Percentiles rank a stretch among this genome's conserved stretches.
phyloP scores from a whole-genome alignment of 1,140 invertebrate species.

The Aphelinus atriplicis region DNA sequence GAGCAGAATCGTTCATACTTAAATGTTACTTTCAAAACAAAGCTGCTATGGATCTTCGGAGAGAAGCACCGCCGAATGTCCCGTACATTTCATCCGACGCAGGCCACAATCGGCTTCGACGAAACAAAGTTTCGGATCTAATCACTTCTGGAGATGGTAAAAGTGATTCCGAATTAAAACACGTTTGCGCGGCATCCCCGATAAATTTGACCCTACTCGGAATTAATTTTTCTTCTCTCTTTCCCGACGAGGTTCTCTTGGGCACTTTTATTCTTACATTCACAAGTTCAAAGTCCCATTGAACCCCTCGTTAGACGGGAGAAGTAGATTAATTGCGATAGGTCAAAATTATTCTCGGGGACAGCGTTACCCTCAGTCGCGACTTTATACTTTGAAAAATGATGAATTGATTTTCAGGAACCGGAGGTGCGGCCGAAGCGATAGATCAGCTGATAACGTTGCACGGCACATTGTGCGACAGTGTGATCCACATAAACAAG shows the following conservation, averaged over 20 bases:
- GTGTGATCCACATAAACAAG: constrained; percentile 54
- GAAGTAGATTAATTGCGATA: too few species aligned
- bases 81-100: constrained; percentile 3
- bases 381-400: too few species aligned
- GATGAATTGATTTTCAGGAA: constrained; percentile 5
- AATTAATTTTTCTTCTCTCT: too few species aligned
- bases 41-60: constrained; percentile 2
- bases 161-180: not conserved
- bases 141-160: constrained; percentile 6
- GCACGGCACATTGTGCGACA: constrained; percentile 58
- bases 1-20: too few species aligned
- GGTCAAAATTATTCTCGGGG: too few species aligned
- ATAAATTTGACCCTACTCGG: too few species aligned
- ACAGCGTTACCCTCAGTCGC: too few species aligned
- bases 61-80: not conserved
- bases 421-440: not conserved
- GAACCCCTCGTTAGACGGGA: too few species aligned
- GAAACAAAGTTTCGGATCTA: constrained; percentile 30
- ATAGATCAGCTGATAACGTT: constrained; percentile 52
- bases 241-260: too few species aligned
- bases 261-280: too few species aligned
- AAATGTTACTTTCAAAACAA: not conserved
- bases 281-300: too few species aligned
- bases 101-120: constrained; percentile 1
- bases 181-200: too few species aligned